Evolutionary conservation across 1,140 invertebrate species (phyloP).

Genomic region (Musca vetustissima): DNA sequence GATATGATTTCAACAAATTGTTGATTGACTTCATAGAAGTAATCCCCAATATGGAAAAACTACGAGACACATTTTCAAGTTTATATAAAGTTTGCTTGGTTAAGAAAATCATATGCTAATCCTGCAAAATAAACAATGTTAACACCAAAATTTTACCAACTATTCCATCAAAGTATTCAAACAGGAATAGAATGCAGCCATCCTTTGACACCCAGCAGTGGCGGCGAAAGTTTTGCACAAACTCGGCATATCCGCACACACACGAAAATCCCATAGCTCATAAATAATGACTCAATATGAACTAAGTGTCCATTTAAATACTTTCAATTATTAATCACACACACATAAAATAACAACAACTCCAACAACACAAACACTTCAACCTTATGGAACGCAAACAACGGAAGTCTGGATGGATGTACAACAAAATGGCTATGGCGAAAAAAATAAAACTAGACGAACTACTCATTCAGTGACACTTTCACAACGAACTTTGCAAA

Average conservation of each 20-base stretch:
- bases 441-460: not conserved
- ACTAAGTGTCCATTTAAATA: slow-evolving; percentile 20
- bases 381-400: not conserved
- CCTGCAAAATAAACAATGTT: too few relatives aligned
- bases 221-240: not conserved
- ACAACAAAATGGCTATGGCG: slow-evolving; percentile 8
- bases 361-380: not conserved
- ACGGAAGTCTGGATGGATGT: not conserved
- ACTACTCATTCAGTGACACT: not conserved
- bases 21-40: too few relatives aligned
- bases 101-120: too few relatives aligned
- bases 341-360: not conserved
- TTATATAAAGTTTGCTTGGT: too few relatives aligned
- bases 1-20: too few relatives aligned
- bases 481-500: not conserved
- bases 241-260: not conserved
- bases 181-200: not conserved
- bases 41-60: too few relatives aligned
- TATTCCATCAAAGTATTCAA: too few relatives aligned
- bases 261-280: slow-evolving; percentile 10
- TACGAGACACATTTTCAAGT: too few relatives aligned
- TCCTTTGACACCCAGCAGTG: too few relatives aligned
- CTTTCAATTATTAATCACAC: slow-evolving; percentile 22
- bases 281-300: slow-evolving; percentile 19
- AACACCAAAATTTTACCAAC: too few relatives aligned